Evolutionary conservation across 1,140 invertebrate genomes (phyloP).

Genomic region (Caenorhabditis latens): DNA sequence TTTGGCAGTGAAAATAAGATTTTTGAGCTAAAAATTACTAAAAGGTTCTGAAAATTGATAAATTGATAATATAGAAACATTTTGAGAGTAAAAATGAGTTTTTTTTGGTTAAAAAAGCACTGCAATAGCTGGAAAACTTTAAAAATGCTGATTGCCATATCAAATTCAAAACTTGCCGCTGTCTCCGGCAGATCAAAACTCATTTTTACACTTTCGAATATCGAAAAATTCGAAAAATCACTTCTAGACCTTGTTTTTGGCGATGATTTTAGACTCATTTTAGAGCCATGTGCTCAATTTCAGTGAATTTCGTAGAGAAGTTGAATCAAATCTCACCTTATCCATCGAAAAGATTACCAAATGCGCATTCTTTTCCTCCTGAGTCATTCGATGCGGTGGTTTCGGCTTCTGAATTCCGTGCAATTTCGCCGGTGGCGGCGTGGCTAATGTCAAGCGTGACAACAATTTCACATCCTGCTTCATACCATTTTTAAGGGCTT

Average conservation of each 20-base stretch:
- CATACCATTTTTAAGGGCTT: background rate
- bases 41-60: too few species aligned
- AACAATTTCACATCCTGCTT: background rate
- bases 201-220: too few species aligned
- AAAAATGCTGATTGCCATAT: too few species aligned
- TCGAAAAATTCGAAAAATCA: too few species aligned
- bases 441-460: background rate
- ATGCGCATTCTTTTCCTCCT: slow-evolving; percentile 25
- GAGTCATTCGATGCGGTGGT: slow-evolving; percentile 23
- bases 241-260: too few species aligned
- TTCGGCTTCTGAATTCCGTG: background rate
- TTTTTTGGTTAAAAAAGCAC: too few species aligned
- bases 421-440: background rate
- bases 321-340: background rate
- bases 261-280: background rate
- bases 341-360: background rate
- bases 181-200: too few species aligned
- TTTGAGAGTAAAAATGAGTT: too few species aligned
- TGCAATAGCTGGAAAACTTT: too few species aligned
- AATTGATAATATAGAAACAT: too few species aligned
- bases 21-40: too few species aligned
- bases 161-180: too few species aligned
- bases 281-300: background rate
- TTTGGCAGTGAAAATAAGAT: background rate
- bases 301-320: background rate